Evolutionary conservation across 92 coral and sea anemone genomes (phyloP).

Genomic region (Metridium senile): DNA sequence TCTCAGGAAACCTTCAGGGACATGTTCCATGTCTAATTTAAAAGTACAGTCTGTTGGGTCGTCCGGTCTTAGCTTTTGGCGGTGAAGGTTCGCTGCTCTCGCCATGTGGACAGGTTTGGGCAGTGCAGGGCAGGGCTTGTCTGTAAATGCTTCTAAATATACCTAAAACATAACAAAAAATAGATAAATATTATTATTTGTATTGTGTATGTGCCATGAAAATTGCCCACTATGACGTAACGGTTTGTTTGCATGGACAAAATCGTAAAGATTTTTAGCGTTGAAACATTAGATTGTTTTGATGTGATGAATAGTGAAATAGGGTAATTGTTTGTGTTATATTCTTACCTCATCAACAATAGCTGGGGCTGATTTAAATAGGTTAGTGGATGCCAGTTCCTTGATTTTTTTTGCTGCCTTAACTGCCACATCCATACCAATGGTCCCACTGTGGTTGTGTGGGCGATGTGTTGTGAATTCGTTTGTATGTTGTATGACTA

Average conservation of each 20-base stretch:
- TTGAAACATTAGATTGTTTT: background rate
- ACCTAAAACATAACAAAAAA: background rate
- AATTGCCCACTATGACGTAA: too few species aligned
- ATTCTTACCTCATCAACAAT: conserved; percentile 41
- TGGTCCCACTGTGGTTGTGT: conserved; percentile 1
- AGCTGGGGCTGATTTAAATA: conserved; percentile 36
- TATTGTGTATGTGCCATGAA: background rate
- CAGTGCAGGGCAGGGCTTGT: background rate
- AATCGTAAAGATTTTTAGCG: too few species aligned
- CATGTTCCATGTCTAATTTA: conserved; percentile 22
- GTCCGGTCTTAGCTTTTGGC: conserved; percentile 33
- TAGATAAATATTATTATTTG: background rate
- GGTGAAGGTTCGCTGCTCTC: conserved; percentile 37
- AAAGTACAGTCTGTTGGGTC: conserved; percentile 41
- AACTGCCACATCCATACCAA: conserved; percentile 2
- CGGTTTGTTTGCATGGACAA: too few species aligned
- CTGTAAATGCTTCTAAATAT: background rate
- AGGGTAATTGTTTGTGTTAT: too few species aligned
- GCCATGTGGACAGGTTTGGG: conserved; percentile 21
- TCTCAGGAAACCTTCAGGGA: conserved; percentile 25
- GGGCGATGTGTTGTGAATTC: background rate
- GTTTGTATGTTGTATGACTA: background rate
- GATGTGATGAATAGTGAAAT: background rate
- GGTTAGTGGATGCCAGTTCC: conserved; percentile 20
- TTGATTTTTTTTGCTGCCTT: conserved; percentile 14